Evolutionary conservation across 2,888 invertebrate species (phyloP), one percentile per base, ranked within the genome.

Genomic region (Prionchulus punctatus): DNA sequence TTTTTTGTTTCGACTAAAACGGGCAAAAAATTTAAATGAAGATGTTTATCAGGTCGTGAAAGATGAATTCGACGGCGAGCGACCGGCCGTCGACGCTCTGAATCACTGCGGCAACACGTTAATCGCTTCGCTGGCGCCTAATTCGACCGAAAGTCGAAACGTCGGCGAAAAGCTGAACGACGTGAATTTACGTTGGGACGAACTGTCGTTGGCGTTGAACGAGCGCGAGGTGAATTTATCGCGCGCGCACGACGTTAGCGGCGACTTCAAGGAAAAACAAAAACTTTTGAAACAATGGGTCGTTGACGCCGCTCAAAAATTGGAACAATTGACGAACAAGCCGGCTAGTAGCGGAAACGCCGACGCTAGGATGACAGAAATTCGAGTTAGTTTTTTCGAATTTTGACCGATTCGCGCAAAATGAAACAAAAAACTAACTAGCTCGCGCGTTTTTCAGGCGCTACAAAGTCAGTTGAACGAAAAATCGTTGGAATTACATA

Each of bases 31-130:
- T 52, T 53, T 4, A n/a, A n/a, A n/a, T 45, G 18, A 45, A 18
- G 26, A 7, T 49, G 18, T 31, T 21, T n/a, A 55, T 28, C 65
- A 90, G 79, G 90, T 94, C 0, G 78, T 96, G 51, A 81, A 91
- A 59, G 94, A 94, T 72, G 94, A 96, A 75, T 86, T 92, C 79
- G 80, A 87, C 58, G 82, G 85, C 0, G 91, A 94, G 71, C 87
- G 91, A 69, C 88, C 90, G 0, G 85, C 88, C 64, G 75, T 92
- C 59, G 82, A 85, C 59, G 86, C 88, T 69, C 77, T 92, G 62
- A 81, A 87, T 63, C 82, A 85, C 62, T 80, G 86, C 31, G 87
- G 86, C 0, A 81, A 82, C 49, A 81, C 81, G 21, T 74, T 90
- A 51, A 79, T 79, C 69, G 56, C 77, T 72, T 67, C 73, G 76